Base-by-base conservation (phyloP, 2,113 vertebrate genomes). In the Perca flavescens region DNA sequence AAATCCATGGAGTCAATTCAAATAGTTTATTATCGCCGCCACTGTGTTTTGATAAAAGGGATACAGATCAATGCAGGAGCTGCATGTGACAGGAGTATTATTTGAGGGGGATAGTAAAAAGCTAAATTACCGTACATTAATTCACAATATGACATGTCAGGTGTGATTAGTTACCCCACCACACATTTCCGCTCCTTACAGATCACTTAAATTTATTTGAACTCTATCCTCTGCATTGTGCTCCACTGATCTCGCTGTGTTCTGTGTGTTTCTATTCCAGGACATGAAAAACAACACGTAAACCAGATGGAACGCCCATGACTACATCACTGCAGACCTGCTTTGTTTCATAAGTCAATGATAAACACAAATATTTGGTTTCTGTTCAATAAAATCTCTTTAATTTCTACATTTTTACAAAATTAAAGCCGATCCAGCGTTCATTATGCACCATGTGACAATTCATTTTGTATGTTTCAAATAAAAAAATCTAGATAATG, bases 381-480 rank as follows among this genome's bases (percentile, higher is more conserved):
- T 74, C 56, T 80, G 75, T 83, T 76, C 56, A 84, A 86, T 89
- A 83, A 84, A 88, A 74, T 75, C 68, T 76, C 62, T 83, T 84
- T 57, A 78, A 72, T 86, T 70, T 73, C 4, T 69, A 73, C 0
- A n/a, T 57, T 22, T 66, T 54, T 88, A 83, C 80, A 87, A 84
- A 91, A 85, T 80, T 65, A 82, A 89, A 86, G 67, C 78, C 53
- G 17, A 53, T 74, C 46, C 74, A 78, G 56, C 10, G 0, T 76
- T 78, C 84, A 70, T 47, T 74, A 5, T 69, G 74, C 74, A 75
- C 60, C 53, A 86, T 28, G 57, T 79, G 73, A 71, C 67, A 64
- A 62, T 66, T 82, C 58, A 75, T 63, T 40, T 49, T 66, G 31
- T 57, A 36, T 84, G 21, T 54, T 69, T 36, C 47, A 72, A 75